Base-by-base conservation (phyloP, 2,888 invertebrate genomes). In the Pachydiplax longipennis region DNA sequence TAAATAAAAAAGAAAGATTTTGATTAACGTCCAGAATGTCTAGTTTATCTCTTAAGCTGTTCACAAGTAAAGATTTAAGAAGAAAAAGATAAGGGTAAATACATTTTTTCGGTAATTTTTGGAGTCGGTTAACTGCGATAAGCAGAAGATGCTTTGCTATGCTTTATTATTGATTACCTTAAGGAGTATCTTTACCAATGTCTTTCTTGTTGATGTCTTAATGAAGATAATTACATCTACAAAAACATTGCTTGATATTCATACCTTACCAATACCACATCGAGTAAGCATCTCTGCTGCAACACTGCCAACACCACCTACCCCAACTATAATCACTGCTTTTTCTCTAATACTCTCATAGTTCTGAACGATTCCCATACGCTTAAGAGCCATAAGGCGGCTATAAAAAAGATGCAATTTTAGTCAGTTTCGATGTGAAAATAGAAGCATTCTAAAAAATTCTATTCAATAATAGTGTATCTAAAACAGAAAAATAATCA, bases 301-400 rank as follows among this genome's bases (percentile, higher is more conserved):
- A 2, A 99, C 99, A 95, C 99, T 99, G 80, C 99, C 99, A n/a
- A 99, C 99, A 61, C 99, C 99, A 0, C 99, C 99, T 0, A 99
- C 97, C 5, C 99, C 99, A 15, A 99, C 99, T 73, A 99, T 96
- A 10, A 98, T 98, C 5, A 99, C 97, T 0, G 98, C 96, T 94
- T 96, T 96, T 61, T 97, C 96, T 73, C 99, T 95, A 92, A 98
- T 98, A 93, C 96, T 96, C 95, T 99, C 99, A 94, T 99, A 99
- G 94, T 99, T 98, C 92, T 99, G 96, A 2, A 99, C 99, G 92
- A 99, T 99, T 58, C 99, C 99, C 99, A 99, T 99, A 91, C 99
- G 95, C 94, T 99, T 99, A 91, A 99, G 94, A 0, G 99, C 99
- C 99, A 99, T 99, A 22, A 99, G 94, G n/a, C 99, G 98, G 94